These are phyloP conservation scores for Halocaridina rubra DNA, from an alignment of 2,888 invertebrate species.

Conservation along the genomic window DNA sequence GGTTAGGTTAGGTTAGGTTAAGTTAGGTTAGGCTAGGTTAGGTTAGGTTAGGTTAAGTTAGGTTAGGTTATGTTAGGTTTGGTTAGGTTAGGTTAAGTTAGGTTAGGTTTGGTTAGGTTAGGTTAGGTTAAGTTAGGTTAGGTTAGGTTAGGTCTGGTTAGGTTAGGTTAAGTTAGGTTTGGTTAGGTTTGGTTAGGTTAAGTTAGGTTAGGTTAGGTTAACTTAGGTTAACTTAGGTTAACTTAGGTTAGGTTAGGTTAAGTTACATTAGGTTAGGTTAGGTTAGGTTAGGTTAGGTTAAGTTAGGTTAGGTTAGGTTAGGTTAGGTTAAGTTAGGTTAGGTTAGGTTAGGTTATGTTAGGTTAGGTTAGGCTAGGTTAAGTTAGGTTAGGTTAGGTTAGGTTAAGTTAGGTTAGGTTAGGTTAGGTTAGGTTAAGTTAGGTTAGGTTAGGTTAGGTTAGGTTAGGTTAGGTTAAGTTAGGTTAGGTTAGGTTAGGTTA, in stretches of 20 bases:
- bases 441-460: neutral
- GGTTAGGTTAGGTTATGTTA: too few species aligned
- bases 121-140: neutral
- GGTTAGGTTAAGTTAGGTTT: neutral
- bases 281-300: neutral
- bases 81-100: too few species aligned
- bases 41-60: neutral
- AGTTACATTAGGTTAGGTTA: too few species aligned
- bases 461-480: conserved; percentile 9
- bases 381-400: conserved; percentile 47
- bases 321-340: neutral
- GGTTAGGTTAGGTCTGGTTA: too few species aligned
- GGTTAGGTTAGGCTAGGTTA: neutral
- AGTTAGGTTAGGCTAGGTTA: neutral
- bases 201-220: neutral
- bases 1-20: neutral
- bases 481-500: conserved; percentile 30
- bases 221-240: neutral
- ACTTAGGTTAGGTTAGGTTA: neutral
- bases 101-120: neutral
- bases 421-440: neutral
- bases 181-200: neutral
- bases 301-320: neutral
- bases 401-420: conserved; percentile 54
- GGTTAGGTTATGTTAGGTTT: too few species aligned